phyloP scores from a whole-genome alignment of 1,140 invertebrate species.

The Acromyrmex echinatior region DNA sequence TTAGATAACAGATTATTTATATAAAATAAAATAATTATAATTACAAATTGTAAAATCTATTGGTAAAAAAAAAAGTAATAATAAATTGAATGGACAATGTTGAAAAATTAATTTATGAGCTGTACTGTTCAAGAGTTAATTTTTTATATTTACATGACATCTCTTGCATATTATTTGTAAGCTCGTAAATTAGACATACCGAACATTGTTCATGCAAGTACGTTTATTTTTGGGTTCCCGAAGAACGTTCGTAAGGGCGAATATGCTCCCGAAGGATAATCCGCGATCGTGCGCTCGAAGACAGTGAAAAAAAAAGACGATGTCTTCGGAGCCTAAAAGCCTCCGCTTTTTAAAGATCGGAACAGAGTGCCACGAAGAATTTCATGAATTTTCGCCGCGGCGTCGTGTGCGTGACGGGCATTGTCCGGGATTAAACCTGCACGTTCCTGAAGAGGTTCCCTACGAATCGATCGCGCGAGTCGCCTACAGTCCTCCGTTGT shows the following conservation, averaged over 20 bases:
- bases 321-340: constrained; percentile 27
- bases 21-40: background rate
- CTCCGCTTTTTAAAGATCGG: constrained; percentile 50
- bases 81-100: background rate
- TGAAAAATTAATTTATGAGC: background rate
- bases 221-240: constrained; percentile 35
- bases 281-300: constrained; percentile 9
- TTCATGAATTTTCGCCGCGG: constrained; percentile 24
- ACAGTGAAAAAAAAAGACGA: constrained; percentile 7
- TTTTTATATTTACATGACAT: background rate
- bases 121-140: background rate
- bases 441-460: constrained; percentile 33
- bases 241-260: background rate
- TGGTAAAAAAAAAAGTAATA: background rate
- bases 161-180: background rate
- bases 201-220: background rate
- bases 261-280: constrained; percentile 34
- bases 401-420: constrained; percentile 31
- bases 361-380: constrained; percentile 30
- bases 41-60: background rate
- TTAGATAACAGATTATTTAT: no score
- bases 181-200: background rate
- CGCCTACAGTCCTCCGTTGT: constrained; percentile 29
- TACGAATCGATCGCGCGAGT: constrained; percentile 52
- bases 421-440: constrained; percentile 47